Conservation (phyloP, 2,113 vertebrate species). For the Sorex fumeus region DNA sequence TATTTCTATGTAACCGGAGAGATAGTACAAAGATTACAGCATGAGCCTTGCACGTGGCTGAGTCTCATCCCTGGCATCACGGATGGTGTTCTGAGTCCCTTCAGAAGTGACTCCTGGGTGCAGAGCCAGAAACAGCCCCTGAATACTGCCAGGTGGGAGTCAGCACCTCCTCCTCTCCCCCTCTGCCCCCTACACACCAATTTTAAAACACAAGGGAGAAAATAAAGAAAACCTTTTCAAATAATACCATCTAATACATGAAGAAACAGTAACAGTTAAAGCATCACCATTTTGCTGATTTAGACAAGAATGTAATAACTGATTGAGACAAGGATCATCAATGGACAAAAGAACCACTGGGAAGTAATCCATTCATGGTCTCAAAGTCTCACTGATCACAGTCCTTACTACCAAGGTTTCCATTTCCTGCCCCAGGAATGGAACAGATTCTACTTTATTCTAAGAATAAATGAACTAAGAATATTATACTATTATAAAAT, state of each 20-base stretch:
- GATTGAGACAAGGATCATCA: background rate
- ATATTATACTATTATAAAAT: no score
- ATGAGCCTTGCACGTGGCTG: no score
- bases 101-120: no score
- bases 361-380: background rate
- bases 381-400: background rate
- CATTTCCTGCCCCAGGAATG: background rate
- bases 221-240: background rate
- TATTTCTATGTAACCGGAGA: no score
- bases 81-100: no score
- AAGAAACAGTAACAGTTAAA: slow-evolving; percentile 16
- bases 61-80: no score
- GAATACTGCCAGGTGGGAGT: no score
- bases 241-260: slow-evolving; percentile 39
- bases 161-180: no score
- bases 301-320: background rate
- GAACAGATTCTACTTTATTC: background rate
- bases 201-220: background rate
- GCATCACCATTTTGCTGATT: slow-evolving; percentile 18
- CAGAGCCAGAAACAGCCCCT: no score
- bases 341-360: background rate
- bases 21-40: no score
- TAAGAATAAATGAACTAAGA: slow-evolving; percentile 8
- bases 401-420: background rate
- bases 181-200: no score